A percentile compares a stretch with the other conserved stretches of the same genome.
These are phyloP conservation scores for Chamaea fasciata DNA, from an alignment of 2,113 vertebrate species.

Conservation along the genomic window DNA sequence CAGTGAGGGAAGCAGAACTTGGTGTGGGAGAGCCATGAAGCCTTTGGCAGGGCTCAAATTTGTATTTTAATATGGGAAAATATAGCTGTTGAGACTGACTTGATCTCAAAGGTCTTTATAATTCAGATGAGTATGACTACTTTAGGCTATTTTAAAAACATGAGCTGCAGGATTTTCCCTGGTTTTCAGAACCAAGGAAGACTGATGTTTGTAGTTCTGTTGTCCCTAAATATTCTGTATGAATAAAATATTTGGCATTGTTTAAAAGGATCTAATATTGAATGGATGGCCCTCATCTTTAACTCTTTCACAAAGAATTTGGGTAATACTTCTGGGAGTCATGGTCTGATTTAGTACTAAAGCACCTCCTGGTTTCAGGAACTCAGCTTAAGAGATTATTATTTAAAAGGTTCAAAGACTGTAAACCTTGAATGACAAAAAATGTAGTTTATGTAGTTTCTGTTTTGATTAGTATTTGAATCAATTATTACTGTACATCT, in stretches of 20 bases:
- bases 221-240: not conserved
- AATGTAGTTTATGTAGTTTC: not conserved
- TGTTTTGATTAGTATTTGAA: not conserved
- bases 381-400: not conserved
- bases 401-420: not conserved
- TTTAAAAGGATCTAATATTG: not conserved
- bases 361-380: not conserved
- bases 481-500: not conserved
- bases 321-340: not conserved
- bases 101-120: constrained; percentile 3
- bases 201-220: not conserved
- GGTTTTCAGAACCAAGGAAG: not conserved
- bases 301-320: not conserved
- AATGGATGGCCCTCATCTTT: not conserved
- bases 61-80: not conserved
- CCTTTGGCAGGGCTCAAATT: not conserved
- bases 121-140: not conserved
- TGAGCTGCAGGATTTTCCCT: not conserved
- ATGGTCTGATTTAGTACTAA: not conserved
- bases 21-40: not conserved
- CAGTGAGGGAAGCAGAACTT: not conserved
- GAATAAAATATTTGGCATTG: not conserved
- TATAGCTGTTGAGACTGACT: not conserved
- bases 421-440: not conserved
- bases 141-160: not conserved